Percentiles rank a stretch among this genome's conserved stretches.
Conservation (phyloP, 1,140 invertebrate genomes). For the Neodiprion virginianus region DNA sequence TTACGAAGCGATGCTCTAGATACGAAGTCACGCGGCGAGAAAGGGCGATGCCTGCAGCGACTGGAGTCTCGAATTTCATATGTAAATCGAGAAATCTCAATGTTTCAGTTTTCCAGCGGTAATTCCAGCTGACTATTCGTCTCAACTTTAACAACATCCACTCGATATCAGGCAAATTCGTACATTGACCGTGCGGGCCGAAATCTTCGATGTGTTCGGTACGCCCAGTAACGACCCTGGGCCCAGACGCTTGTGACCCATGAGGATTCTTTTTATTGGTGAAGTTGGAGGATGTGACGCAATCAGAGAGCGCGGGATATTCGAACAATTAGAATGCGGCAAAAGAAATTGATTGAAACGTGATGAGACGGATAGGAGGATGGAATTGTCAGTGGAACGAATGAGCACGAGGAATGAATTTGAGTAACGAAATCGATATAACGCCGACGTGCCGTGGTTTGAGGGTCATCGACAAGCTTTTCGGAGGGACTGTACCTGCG, state of each 20-base stretch:
- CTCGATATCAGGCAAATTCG: too few species aligned
- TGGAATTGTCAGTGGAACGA: neutral
- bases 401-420: neutral
- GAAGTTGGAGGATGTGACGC: conserved; percentile 9
- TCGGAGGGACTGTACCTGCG: conserved; percentile 41
- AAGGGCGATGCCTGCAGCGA: too few species aligned
- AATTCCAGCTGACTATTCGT: too few species aligned
- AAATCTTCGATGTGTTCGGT: too few species aligned
- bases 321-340: neutral
- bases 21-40: neutral
- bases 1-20: neutral
- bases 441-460: neutral
- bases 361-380: neutral
- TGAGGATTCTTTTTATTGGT: conserved; percentile 6
- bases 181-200: too few species aligned
- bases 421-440: neutral
- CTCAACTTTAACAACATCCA: too few species aligned
- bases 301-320: neutral
- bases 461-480: conserved; percentile 3
- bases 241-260: neutral
- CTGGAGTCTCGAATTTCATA: too few species aligned
- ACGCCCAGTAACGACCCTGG: too few species aligned
- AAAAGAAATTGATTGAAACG: neutral
- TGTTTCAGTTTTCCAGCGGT: too few species aligned
- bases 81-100: too few species aligned